Evolutionary conservation across 2,113 vertebrate genomes (phyloP).

Genomic region (Heptranchias perlo): DNA sequence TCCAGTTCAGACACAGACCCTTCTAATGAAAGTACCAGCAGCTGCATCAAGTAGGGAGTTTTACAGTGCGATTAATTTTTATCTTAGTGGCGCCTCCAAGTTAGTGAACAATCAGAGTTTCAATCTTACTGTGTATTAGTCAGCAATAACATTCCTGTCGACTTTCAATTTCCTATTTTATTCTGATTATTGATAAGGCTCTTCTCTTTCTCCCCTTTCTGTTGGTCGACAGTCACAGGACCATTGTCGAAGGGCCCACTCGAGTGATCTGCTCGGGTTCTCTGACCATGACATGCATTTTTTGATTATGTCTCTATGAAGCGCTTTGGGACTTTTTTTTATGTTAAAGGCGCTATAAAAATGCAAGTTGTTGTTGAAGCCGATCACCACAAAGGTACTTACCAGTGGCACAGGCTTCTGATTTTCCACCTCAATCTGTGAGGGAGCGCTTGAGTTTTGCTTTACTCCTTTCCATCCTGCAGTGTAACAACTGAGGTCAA

Average conservation of each 20-base stretch:
- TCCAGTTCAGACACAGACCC: neutral
- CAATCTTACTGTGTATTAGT: neutral
- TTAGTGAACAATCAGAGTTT: neutral
- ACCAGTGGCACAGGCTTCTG: too few species aligned
- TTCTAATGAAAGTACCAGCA: neutral
- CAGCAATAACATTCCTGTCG: neutral
- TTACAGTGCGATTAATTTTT: neutral
- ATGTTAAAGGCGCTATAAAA: too few species aligned
- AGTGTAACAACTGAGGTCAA: too few species aligned
- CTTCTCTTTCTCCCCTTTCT: neutral
- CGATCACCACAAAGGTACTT: too few species aligned
- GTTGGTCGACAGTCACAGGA: neutral
- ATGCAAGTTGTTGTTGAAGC: too few species aligned
- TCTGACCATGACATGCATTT: neutral
- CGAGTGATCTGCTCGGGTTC: neutral
- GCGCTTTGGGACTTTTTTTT: too few species aligned
- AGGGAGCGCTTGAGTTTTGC: neutral
- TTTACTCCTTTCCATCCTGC: neutral
- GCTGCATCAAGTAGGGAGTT: neutral
- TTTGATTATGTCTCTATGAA: too few species aligned
- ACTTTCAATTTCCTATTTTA: neutral
- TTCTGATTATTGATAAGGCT: neutral
- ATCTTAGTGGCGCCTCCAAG: neutral
- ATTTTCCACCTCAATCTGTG: too few species aligned
- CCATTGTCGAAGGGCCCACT: neutral